Evolutionary conservation across 2,797 vertebrate genomes (phyloP), one percentile per base, ranked within the genome.

Genomic region (Lagodon rhomboides): DNA sequence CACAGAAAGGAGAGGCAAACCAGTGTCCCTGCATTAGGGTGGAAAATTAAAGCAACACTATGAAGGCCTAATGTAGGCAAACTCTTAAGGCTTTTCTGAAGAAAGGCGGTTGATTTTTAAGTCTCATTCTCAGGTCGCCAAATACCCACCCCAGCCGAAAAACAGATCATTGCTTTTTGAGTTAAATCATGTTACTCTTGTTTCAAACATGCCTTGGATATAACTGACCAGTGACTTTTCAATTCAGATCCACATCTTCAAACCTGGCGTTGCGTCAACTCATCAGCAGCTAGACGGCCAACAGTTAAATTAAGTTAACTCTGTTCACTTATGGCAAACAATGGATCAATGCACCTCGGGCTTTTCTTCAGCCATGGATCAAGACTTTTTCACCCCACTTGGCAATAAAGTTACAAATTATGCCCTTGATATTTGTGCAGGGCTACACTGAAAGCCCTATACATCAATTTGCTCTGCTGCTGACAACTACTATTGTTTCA

Each of bases 401-500:
- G 41, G 27, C 49, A 75, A 71, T 84, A 73, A 63, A 51, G 27
- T 69, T 84, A 84, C 81, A 88, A 82, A 89, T 77, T 38, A 79
- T 61, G 25, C 51, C 58, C 46, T 61, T 77, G 41, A 64, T 53
- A n/a, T 78, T 69, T 77, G 61, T 74, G 43, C 70, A 77, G 59
- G 22, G 62, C 56, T 43, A 41, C 55, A 8, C 25, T 83, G 65
- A 88, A 79, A 79, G 49, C 41, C 20, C 46, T 69, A 87, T 80
- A 68, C 38, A 88, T 90, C 82, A 80, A 53, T 80, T 47, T 73
- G 46, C 34, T 61, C 16, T 27, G 54, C 50, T 22, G 27, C 58
- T 83, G 87, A 77, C 74, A 77, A 49, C 63, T 22, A 27, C 77
- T 50, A 81, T 78, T 87, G 84, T 83, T 76, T 73, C 11, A 77